These are phyloP conservation scores for Colistium nudipinnis DNA, from an alignment of 2,113 vertebrate genomes.

Conservation along the genomic window DNA sequence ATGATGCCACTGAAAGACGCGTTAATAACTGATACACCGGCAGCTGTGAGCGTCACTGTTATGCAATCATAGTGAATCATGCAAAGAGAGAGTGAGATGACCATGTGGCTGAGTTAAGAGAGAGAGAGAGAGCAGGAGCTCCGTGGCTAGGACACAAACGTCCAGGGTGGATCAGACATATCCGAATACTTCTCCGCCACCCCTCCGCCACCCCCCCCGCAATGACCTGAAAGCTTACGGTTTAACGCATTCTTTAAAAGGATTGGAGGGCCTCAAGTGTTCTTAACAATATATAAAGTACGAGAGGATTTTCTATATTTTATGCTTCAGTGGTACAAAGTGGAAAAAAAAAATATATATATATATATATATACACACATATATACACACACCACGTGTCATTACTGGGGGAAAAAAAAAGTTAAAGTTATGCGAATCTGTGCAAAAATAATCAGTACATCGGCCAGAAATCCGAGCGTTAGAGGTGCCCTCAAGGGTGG, in stretches of 20 bases:
- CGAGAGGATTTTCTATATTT: constrained; percentile 30
- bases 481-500: no score
- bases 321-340: background rate
- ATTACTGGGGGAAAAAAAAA: no score
- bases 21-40: constrained; percentile 72
- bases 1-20: constrained; percentile 58
- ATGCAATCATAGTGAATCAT: constrained; percentile 45
- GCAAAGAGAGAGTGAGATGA: constrained; percentile 13
- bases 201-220: constrained; percentile 10
- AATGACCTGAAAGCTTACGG: constrained; percentile 31
- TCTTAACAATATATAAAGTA: constrained; percentile 19
- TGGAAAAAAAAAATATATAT: no score
- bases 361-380: background rate
- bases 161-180: constrained; percentile 26
- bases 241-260: constrained; percentile 56
- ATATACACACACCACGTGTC: no score
- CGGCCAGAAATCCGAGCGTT: no score
- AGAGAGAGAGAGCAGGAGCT: constrained; percentile 21
- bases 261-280: constrained; percentile 37
- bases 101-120: constrained; percentile 32
- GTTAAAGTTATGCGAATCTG: no score
- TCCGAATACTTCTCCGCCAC: no score
- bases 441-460: no score
- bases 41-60: constrained; percentile 60
- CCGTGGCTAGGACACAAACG: constrained; percentile 22